Evolutionary conservation across 2,113 vertebrate genomes (phyloP).

Genomic region (Elgaria multicarinata): DNA sequence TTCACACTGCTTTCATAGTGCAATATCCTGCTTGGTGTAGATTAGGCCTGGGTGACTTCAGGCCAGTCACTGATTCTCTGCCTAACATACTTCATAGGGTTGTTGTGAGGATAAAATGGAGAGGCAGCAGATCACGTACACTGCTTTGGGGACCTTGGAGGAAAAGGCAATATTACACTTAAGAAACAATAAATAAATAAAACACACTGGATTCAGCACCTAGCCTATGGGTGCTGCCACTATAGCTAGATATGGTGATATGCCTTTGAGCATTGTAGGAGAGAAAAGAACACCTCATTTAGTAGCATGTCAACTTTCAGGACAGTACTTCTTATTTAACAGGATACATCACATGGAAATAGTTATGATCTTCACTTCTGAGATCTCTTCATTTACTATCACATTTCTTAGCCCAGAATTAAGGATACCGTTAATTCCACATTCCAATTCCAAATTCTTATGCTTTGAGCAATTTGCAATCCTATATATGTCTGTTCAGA

Average conservation of each 20-base stretch:
- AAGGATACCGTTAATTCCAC: background rate
- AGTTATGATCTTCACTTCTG: background rate
- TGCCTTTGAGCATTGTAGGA: background rate
- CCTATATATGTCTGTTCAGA: too few species aligned
- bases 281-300: background rate
- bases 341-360: background rate
- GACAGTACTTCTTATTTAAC: background rate
- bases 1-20: too few species aligned
- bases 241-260: background rate
- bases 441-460: background rate
- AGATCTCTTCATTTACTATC: background rate
- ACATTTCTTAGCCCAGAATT: background rate
- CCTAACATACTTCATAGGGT: too few species aligned
- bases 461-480: background rate
- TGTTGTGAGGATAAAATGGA: too few species aligned
- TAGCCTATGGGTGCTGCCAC: background rate
- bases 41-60: too few species aligned
- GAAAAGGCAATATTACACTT: too few species aligned
- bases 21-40: too few species aligned
- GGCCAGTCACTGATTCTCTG: too few species aligned
- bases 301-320: background rate
- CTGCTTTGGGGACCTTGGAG: too few species aligned
- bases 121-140: too few species aligned
- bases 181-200: too few species aligned
- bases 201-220: background rate